These are phyloP conservation scores for Collichthys lucidus DNA, from an alignment of 2,113 vertebrate genomes.

Conservation along the genomic window DNA sequence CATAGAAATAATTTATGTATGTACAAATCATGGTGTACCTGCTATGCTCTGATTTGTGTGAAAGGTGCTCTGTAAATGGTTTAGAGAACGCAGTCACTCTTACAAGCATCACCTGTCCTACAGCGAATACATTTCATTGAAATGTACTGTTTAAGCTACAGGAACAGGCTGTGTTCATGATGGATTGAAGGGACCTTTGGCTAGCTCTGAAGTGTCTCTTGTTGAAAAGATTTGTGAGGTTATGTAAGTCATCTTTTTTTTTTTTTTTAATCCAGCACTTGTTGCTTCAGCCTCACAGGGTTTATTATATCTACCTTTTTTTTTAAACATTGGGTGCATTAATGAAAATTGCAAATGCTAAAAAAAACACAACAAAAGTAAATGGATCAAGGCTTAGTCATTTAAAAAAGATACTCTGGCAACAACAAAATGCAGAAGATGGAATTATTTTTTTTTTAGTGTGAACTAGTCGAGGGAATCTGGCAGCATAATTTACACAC, in stretches of 20 bases:
- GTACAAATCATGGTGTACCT: not conserved
- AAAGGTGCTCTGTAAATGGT: slow-evolving; percentile 3
- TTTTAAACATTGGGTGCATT: not conserved
- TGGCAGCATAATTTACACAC: not conserved
- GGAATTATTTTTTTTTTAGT: not conserved
- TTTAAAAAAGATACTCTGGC: not conserved
- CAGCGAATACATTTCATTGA: not conserved
- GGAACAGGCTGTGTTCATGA: not conserved
- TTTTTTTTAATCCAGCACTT: not conserved
- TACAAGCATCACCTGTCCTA: not conserved
- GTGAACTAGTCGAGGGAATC: not conserved
- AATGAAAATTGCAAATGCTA: slow-evolving; percentile 5
- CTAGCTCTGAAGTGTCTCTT: not conserved
- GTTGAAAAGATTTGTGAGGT: slow-evolving; percentile 21
- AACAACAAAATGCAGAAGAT: not conserved
- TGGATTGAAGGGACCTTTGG: slow-evolving; percentile 18
- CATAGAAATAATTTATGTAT: slow-evolving; percentile 31
- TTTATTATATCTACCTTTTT: not conserved
- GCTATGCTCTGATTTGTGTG: slow-evolving; percentile 25
- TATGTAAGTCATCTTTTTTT: slow-evolving; percentile 22
- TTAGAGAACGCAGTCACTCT: not conserved
- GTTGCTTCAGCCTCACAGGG: not conserved
- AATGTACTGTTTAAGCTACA: not conserved
- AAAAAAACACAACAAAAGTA: not conserved
- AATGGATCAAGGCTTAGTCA: not conserved